Conservation (phyloP, 2,797 vertebrate species). For the Falco novaeseelandiae region DNA sequence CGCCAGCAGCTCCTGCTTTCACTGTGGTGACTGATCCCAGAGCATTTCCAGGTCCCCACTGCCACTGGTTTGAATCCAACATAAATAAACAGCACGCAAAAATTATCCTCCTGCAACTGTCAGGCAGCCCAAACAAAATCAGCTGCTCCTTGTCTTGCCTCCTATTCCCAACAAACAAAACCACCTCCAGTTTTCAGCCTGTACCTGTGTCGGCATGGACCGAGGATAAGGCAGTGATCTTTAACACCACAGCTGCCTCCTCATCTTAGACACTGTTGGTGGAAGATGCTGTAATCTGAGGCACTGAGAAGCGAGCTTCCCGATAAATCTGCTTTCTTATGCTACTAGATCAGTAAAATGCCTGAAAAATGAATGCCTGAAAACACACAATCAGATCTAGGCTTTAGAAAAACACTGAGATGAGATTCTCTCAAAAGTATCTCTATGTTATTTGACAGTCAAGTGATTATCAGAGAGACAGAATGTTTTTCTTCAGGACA, state of each 20-base stretch:
- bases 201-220: not conserved
- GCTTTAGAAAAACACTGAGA: not conserved
- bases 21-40: not conserved
- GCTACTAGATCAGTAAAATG: not conserved
- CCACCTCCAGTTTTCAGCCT: not conserved
- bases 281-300: not conserved
- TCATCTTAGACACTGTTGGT: rapidly evolving
- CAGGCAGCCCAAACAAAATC: conserved; percentile 20
- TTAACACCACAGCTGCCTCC: not conserved
- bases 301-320: not conserved
- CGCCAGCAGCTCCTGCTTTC: not conserved
- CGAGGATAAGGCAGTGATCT: not conserved
- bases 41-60: not conserved
- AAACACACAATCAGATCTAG: not conserved
- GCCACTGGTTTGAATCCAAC: not conserved
- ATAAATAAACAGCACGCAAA: not conserved
- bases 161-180: not conserved
- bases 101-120: not conserved
- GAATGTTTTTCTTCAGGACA: not conserved
- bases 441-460: not conserved
- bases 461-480: not conserved
- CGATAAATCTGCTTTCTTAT: not conserved
- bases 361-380: not conserved
- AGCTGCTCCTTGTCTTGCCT: conserved; percentile 18
- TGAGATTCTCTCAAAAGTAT: not conserved